These are phyloP conservation scores for Bombus impatiens DNA, from an alignment of 1,140 invertebrate species.

Conservation along the genomic window DNA sequence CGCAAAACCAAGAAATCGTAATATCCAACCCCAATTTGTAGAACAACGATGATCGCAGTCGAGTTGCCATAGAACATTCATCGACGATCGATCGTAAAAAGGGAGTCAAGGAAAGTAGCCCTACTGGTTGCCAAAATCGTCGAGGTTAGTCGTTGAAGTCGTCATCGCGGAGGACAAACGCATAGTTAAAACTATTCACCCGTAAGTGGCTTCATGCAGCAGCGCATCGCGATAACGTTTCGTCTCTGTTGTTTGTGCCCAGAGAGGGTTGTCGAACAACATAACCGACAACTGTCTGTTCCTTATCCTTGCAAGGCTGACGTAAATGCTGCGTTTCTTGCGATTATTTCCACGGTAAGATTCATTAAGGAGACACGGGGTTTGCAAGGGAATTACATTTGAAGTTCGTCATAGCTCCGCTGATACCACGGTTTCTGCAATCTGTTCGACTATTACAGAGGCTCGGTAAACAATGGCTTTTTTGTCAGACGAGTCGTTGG, in stretches of 20 bases:
- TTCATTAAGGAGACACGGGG: neutral
- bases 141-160: neutral
- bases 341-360: slow-evolving; percentile 19
- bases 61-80: neutral
- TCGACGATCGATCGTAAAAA: neutral
- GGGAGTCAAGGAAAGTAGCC: neutral
- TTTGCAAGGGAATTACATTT: too few relatives aligned
- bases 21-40: neutral
- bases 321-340: slow-evolving; percentile 8
- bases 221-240: neutral
- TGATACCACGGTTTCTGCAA: neutral
- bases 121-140: too few relatives aligned
- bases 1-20: neutral
- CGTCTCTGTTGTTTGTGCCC: slow-evolving; percentile 17
- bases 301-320: slow-evolving; percentile 1
- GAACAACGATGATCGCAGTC: neutral
- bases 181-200: slow-evolving; percentile 46
- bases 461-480: slow-evolving; percentile 9
- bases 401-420: too few relatives aligned
- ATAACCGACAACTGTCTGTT: neutral
- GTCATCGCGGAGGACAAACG: neutral
- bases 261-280: too few relatives aligned
- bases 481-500: neutral
- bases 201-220: neutral
- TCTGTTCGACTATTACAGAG: slow-evolving; percentile 19